Base-by-base conservation (phyloP, 2,797 vertebrate species). In the Chrosomus eos region DNA sequence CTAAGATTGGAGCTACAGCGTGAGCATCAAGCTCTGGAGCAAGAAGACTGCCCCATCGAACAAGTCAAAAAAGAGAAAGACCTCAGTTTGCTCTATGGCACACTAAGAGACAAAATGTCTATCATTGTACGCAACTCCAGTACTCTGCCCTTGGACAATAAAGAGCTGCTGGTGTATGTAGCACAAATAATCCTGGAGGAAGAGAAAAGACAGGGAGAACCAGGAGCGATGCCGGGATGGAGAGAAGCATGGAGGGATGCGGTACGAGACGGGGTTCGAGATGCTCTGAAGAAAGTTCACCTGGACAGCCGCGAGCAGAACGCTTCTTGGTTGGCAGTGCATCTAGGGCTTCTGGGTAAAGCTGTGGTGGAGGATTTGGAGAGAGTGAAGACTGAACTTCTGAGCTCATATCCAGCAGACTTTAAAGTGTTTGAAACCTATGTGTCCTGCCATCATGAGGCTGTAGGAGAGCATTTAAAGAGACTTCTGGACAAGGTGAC, bases 381-480 rank as follows among this genome's bases (percentile, higher is more conserved):
- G 88, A 95, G 84, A 48, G 96, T 99, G 86, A 95, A 93, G 90
- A 45, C 7, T 77, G 92, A 94, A 19, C 92, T 98, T 74, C 92
- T 92, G 16, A 90, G 90, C 31, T 95, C 91, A 1, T 99, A 98
- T 79, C 96, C 96, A 0, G 93, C 93, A 73, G 96, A 96, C 76
- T 97, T 97, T 51, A 91, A 89, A 0, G 97, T 97, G 8, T 98
- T 97, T 90, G 91, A 95, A 81, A 87, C 86, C 0, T 99, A 99
- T 1, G 89, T 96, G 82, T 88, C 81, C n/a, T 94, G 94, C 66
- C 97, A 97, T 91, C 95, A 97, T 85, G 4, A 58, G 5, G 94
- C 93, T 0, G 80, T 97, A 13, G 93, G 92, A 38, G 92, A 92
- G 55, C 96, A 97, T 87, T 81, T 99, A 72, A 93, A 93, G 90